Evolutionary conservation across 2,888 invertebrate species (phyloP).

Genomic region (Campoplex nolae): DNA sequence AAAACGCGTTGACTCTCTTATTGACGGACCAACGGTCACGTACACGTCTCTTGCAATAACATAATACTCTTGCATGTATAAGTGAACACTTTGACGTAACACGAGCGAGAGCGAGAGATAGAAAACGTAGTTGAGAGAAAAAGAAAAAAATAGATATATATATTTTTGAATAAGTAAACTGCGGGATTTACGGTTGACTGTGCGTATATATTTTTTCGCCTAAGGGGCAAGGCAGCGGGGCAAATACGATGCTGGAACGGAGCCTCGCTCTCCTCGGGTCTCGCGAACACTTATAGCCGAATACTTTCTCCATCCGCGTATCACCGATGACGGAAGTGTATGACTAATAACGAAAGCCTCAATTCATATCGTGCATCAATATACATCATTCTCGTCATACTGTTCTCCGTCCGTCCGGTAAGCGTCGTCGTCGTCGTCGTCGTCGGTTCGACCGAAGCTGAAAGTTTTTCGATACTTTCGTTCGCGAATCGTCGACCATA

Average conservation of each 20-base stretch:
- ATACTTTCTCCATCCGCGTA: constrained; percentile 64
- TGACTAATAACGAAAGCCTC: constrained; percentile 46
- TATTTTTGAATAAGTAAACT: constrained; percentile 38
- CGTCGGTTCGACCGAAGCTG: background rate
- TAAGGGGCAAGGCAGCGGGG: background rate
- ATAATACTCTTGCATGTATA: constrained; percentile 4
- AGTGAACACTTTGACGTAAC: constrained; percentile 44
- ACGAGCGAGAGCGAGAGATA: background rate
- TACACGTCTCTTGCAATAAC: constrained; percentile 26
- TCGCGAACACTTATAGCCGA: constrained; percentile 46
- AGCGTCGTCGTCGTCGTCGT: background rate
- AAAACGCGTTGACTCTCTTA: background rate
- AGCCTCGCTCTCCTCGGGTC: constrained; percentile 11
- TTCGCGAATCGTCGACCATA: background rate
- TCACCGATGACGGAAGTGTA: constrained; percentile 59
- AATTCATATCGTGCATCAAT: constrained; percentile 12
- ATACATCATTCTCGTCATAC: background rate
- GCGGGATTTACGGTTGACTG: constrained; percentile 13
- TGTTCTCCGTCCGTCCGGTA: background rate
- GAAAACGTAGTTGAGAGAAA: background rate
- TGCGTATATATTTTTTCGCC: constrained; percentile 19
- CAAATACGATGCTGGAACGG: constrained; percentile 39
- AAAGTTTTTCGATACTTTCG: background rate
- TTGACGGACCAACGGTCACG: constrained; percentile 10
- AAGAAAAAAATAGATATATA: constrained; percentile 21